Base-by-base conservation (phyloP, 2,888 invertebrate species). In the Lasioglossum oenotherae region DNA sequence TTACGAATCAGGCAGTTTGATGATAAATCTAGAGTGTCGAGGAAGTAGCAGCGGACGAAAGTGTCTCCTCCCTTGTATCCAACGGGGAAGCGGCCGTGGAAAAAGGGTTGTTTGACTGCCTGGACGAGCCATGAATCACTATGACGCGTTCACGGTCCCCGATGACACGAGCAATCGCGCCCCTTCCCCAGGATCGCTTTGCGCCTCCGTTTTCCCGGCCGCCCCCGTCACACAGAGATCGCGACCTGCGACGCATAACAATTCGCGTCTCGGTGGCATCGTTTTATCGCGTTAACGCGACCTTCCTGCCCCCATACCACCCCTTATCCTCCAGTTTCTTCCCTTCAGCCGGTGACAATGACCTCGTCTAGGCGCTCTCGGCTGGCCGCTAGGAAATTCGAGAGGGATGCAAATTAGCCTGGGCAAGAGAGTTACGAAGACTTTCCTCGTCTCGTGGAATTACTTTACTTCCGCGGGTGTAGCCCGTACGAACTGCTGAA, bases 261-360 rank as follows among this genome's bases (percentile, higher is more conserved):
- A 89, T 89, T 84, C 87, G 75, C 79, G 81, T 87, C 78, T 53
- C 75, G 75, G 73, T 57, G 71, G 75, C 88, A 73, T 78, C 82
- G 81, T 88, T 88, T 89, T 84, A 89, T 86, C 84, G 84, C 86
- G 85, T 89, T 89, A 89, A 85, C 86, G 81, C 84, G 81, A 80
- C 80, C 84, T 80, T 82, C 49, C 74, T 38, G 31, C 72, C n/a
- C 12, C 2, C 38, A 5, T 67, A 8, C 53, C 23, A 19, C 71
- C 71, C 27, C 46, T 19, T 19, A 27, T 12, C 67, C 27, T 19
- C 4, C 38, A 10, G 74, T 19, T 27, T 27, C 71, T 31, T 31
- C 84, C 71, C 69, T 80, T 80, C 74, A 49, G 57, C 41, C 80
- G 27, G 69, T 74, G 76, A 72, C 60, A 44, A 84, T 69, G 77